Evolutionary conservation across 2,888 invertebrate genomes (phyloP), one percentile per base, ranked within the genome.

Genomic region (Blera fallax): DNA sequence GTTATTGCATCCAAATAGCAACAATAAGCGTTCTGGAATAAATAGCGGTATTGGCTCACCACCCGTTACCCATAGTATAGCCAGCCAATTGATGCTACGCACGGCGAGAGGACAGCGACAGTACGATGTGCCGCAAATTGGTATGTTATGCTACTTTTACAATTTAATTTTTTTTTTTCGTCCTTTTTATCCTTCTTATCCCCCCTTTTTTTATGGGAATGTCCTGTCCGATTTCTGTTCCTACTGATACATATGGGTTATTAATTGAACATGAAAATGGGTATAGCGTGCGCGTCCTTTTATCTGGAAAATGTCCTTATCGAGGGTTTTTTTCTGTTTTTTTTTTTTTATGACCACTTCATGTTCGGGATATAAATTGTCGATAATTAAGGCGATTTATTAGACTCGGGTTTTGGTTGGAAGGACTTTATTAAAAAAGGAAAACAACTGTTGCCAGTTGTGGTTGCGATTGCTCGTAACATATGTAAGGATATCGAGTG

Each of bases 41-140:
- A 88, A 85, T 50, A 88, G 79, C 50, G 87, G 84, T 73, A 87
- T 73, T 77, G 87, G 82, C n/a, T 81, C 70, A 60, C 88, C 91
- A 89, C 89, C 91, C 88, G 90, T 93, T 76, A 93, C 94, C 87
- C 93, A 94, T 72, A 94, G 94, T 89, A 93, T 95, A 89, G 95
- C 95, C 64, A 95, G 94, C 90, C 96, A 96, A 92, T 94, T 96
- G 93, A 96, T 97, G 95, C 93, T 96, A 90, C 94, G 96, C 89
- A 95, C 96, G 79, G 94, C 96, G 83, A 94, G 96, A 88, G 95
- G 95, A 88, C 95, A 94, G 91, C 93, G 96, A 89, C 95, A 95
- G 89, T 97, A 96, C 92, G 97, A 97, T 93, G 96, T 97, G 88
- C 97, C 97, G 88, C 96, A 96, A 93, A 96, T 97, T 90, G 96